Evolutionary conservation across 2,113 vertebrate genomes (phyloP), one percentile per base, ranked within the genome.

Genomic region (Thryonomys swinderianus): DNA sequence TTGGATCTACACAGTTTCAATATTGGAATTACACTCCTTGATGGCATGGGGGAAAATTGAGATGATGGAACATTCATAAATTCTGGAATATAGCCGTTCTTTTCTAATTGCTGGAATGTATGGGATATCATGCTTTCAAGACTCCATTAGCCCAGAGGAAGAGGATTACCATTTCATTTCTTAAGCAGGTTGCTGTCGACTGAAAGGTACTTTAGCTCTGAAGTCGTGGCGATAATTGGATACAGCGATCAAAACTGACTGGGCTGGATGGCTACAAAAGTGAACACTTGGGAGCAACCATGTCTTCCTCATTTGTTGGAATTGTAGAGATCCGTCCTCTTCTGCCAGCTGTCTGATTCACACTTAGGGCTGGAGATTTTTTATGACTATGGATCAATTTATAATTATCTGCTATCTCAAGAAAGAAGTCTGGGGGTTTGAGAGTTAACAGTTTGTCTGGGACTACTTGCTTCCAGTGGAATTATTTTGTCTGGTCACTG

Each of bases 341-440:
- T 92, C 97, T 98, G 45, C 98, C 98, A 98, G 98, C 98, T 98
- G 97, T 97, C 98, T 97, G 97, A 96, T 98, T 98, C 97, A 97
- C 97, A 98, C 97, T 37, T 98, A 98, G 98, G 98, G 97, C 96
- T 98, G 98, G 98, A 98, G 95, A 96, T 97, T 98, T n/a, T 97
- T 96, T 96, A 73, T 97, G 98, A 98, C 94, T 97, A 97, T 96
- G 98, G 98, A 99, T 98, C 96, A 98, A 98, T 98, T 97, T 98
- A 96, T 97, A 98, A 98, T 98, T 97, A 96, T 95, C 97, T 98
- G 20, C 98, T 98, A 94, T 98, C 97, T 98, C 98, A 98, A 98
- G 98, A 98, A 98, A 97, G 98, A 98, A 98, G 98, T 98, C 98
- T 98, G 98, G 98, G 97, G 98, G 98, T 99, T 99, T 98, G 97